Evolutionary conservation across 2,113 vertebrate genomes (phyloP).

Genomic region (Periophthalmodon schlosseri): DNA sequence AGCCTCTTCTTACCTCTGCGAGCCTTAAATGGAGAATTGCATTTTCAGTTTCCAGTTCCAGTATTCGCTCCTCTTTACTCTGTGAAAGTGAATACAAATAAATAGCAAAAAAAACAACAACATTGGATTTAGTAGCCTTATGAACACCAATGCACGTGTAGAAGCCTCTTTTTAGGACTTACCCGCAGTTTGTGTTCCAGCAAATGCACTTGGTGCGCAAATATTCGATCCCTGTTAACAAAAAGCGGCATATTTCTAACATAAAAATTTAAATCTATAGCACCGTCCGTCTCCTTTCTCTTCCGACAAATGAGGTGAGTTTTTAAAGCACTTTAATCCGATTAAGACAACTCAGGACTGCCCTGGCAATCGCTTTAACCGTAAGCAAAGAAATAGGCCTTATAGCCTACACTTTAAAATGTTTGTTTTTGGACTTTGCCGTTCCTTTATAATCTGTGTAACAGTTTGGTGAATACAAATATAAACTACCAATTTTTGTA

Average conservation of each 20-base stretch:
- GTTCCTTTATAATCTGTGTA: neutral
- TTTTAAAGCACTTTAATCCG: constrained; percentile 51
- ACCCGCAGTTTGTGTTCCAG: constrained; percentile 77
- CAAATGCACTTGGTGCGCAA: constrained; percentile 75
- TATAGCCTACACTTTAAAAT: neutral
- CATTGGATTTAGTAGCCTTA: neutral
- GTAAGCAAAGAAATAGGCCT: neutral
- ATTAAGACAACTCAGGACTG: constrained; percentile 53
- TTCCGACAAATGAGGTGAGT: constrained; percentile 16
- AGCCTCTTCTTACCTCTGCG: constrained; percentile 69
- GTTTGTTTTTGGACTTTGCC: neutral
- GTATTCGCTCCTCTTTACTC: constrained; percentile 85
- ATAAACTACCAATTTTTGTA: neutral
- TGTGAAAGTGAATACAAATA: constrained; percentile 36
- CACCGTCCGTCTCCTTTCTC: constrained; percentile 7
- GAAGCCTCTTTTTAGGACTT: constrained; percentile 21
- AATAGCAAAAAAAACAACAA: neutral
- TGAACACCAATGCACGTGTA: neutral
- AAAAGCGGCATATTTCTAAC: constrained; percentile 68
- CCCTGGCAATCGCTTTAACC: neutral
- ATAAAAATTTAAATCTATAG: neutral
- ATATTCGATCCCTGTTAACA: constrained; percentile 74
- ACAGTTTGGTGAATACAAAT: neutral
- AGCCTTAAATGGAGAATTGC: constrained; percentile 83
- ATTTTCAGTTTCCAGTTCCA: constrained; percentile 85